Conservation (phyloP, 2,888 invertebrate species). For the Andricus quercusramuli region DNA sequence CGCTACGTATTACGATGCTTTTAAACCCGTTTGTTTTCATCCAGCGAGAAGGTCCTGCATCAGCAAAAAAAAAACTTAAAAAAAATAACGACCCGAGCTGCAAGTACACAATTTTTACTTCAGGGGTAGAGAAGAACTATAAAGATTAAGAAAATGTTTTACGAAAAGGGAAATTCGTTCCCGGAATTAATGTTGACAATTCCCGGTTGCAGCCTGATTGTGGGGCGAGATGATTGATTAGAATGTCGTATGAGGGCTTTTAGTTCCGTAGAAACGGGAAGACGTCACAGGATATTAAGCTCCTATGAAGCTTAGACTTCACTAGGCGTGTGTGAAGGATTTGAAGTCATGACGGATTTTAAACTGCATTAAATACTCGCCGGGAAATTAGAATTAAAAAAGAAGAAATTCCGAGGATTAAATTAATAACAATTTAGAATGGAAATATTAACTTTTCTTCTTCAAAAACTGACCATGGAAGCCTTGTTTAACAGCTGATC, state of each 20-base stretch:
- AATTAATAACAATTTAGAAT: no score
- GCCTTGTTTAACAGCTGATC: not conserved
- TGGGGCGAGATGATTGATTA: constrained; percentile 26
- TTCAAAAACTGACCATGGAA: no score
- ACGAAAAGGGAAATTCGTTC: not conserved
- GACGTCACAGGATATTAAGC: constrained; percentile 31
- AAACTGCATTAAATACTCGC: not conserved
- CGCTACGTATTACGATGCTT: not conserved
- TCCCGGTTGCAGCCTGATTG: not conserved
- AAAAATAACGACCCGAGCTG: not conserved
- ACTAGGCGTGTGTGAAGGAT: not conserved
- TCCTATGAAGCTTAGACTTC: not conserved
- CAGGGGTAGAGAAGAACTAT: no score
- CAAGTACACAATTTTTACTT: not conserved
- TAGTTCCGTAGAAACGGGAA: constrained; percentile 12
- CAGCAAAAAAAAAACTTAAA: not conserved
- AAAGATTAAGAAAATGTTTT: not conserved
- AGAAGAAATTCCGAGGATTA: no score
- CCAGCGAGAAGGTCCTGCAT: not conserved
- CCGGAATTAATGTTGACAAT: not conserved
- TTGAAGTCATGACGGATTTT: not conserved
- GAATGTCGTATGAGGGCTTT: not conserved
- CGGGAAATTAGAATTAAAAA: not conserved
- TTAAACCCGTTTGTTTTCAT: not conserved
- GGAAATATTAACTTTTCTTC: no score